Evolutionary conservation across 2,888 invertebrate genomes (phyloP).

Genomic region (Leptothorax acervorum): DNA sequence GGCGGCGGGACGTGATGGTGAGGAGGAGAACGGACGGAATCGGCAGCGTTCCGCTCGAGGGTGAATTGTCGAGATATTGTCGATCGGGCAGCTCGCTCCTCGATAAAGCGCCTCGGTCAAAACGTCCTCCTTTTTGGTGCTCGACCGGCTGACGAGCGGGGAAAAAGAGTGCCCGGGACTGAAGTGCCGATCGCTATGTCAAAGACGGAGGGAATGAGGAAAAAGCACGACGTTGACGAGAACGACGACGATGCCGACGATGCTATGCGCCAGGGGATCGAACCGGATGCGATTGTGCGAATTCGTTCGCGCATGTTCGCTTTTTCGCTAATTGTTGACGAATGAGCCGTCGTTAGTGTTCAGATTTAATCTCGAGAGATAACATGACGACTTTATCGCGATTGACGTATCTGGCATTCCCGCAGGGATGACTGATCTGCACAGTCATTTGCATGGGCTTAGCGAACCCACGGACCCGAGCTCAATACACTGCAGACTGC

Average conservation of each 20-base stretch:
- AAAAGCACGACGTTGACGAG: constrained; percentile 34
- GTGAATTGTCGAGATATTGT: constrained; percentile 60
- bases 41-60: constrained; percentile 52
- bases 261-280: not conserved
- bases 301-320: not conserved
- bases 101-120: constrained; percentile 62
- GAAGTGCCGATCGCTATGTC: constrained; percentile 64
- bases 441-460: not conserved
- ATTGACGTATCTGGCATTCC: constrained; percentile 5
- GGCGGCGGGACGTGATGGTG: not conserved
- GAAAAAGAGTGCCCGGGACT: constrained; percentile 50
- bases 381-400: not conserved
- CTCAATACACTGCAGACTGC: not conserved
- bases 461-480: not conserved
- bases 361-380: constrained; percentile 27
- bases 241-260: constrained; percentile 4
- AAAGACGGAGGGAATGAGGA: constrained; percentile 58
- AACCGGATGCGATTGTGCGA: not conserved
- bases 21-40: constrained; percentile 43
- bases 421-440: constrained; percentile 14
- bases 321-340: constrained; percentile 37
- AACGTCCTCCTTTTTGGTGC: constrained; percentile 55
- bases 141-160: constrained; percentile 53
- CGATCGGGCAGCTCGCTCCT: constrained; percentile 55
- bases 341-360: not conserved